Base-by-base conservation (phyloP, 2,888 invertebrate genomes). In the Leptinotarsa rubiginosa region DNA sequence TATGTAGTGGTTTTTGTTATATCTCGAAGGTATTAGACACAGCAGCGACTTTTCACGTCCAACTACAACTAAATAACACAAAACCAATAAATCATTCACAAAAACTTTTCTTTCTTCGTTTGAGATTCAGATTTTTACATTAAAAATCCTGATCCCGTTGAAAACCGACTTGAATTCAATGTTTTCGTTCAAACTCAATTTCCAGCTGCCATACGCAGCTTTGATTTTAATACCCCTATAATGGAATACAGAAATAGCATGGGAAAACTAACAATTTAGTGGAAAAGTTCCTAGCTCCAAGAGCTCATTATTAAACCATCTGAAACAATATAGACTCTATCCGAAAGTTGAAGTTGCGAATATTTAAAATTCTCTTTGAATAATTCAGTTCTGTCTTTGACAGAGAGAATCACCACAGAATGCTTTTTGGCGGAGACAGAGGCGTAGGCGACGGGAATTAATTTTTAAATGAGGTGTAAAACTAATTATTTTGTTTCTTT, bases 271-370 rank as follows among this genome's bases (percentile, higher is more conserved):
- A 62, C 62, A 62, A 31, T 16, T 62, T 3, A 41, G 31, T 62
- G 31, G 62, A 62, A 62, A 62, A 62, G 7, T 62, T 62, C 12
- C 62, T 31, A 22, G 56, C 56, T 22, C 2, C 7, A 0, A 41
- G 31, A 69, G 69, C 69, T 69, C 69, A 69, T 69, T 56, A 69
- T 69, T 56, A 20, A 54, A 18, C 47, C 56, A 69, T 69, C 47
- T 20, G n/a, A 56, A 69, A 69, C 69, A 47, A 69, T 25, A 54
- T 47, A 69, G 69, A 18, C 52, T 54, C 56, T 56, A 47, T 69
- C 47, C 69, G 22, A 47, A 56, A 69, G 69, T 69, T 68, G 68
- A 20, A 68, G 56, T 56, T 56, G 69, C 56, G 69, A 69, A 69
- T 69, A 69, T 69, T 69, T 56, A 15, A 69, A 47, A 56, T 59